Conservation (phyloP, 2,113 vertebrate species). For the Connochaetes taurinus region DNA sequence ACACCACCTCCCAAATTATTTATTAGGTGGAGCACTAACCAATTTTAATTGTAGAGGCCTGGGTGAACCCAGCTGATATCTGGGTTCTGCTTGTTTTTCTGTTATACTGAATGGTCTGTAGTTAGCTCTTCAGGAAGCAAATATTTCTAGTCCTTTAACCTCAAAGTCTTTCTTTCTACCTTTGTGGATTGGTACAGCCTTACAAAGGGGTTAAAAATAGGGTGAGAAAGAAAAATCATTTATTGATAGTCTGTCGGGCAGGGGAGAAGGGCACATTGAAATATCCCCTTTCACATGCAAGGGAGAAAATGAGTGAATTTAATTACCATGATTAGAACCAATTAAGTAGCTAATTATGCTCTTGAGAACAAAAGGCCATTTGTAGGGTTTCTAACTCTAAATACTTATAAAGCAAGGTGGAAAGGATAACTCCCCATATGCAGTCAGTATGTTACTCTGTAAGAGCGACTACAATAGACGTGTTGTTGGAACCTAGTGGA, state of each 20-base stretch:
- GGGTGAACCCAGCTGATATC: background rate
- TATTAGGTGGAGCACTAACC: background rate
- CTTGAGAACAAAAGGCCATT: conserved; percentile 24
- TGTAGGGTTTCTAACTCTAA: conserved; percentile 5
- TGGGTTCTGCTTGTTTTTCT: background rate
- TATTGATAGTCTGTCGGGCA: background rate
- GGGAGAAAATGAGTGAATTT: conserved; percentile 21
- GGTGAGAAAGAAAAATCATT: conserved; percentile 25
- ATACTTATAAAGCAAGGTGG: background rate
- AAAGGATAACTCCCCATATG: background rate
- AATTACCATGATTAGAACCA: conserved; percentile 48
- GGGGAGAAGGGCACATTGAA: background rate
- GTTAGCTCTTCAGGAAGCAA: conserved; percentile 29
- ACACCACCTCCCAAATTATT: background rate
- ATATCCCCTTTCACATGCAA: conserved; percentile 9
- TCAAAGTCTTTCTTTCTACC: background rate
- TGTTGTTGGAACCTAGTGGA: background rate
- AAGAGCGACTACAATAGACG: background rate
- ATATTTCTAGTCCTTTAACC: conserved; percentile 35
- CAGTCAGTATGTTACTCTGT: background rate
- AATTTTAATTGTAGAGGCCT: background rate
- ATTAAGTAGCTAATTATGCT: conserved; percentile 45
- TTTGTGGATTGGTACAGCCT: conserved; percentile 4
- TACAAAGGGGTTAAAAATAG: conserved; percentile 22
- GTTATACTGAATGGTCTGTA: background rate